These are phyloP conservation scores for Malurus melanocephalus DNA, from an alignment of 2,113 vertebrate species.

Conservation along the genomic window DNA sequence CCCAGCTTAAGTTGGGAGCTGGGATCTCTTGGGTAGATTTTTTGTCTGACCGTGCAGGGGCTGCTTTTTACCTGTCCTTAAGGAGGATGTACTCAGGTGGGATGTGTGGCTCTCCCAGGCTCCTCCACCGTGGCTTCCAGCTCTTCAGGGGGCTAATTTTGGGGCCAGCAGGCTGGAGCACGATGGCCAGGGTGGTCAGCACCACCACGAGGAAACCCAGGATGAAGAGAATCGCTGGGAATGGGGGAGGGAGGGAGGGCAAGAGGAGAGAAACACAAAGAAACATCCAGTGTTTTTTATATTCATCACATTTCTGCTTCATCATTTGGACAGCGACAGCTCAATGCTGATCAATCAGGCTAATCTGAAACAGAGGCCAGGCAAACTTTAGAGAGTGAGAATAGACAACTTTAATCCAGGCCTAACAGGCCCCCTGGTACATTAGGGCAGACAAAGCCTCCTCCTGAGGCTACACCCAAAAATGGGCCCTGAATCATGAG, in stretches of 20 bases:
- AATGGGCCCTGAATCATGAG: no score
- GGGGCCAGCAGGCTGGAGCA: conserved; percentile 73
- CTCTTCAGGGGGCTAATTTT: conserved; percentile 62
- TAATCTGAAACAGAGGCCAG: no score
- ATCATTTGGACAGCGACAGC: no score
- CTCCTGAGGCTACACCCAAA: no score
- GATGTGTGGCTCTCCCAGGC: conserved; percentile 76
- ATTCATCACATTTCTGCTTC: background rate
- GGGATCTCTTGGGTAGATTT: background rate
- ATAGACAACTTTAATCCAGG: no score
- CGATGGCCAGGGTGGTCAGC: conserved; percentile 75
- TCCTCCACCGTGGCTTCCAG: conserved; percentile 85
- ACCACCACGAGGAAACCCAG: conserved; percentile 71
- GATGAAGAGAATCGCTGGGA: conserved; percentile 72
- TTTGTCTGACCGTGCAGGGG: background rate
- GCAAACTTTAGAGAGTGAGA: no score
- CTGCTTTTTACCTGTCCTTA: conserved; percentile 66
- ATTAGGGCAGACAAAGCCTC: no score
- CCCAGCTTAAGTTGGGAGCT: background rate
- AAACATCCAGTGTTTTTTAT: background rate
- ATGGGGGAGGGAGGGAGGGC: background rate
- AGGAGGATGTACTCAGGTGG: conserved; percentile 70
- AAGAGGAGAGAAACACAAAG: background rate
- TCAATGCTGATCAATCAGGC: no score
- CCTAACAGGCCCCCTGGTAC: no score